These are phyloP conservation scores for Brachionus plicatilis DNA, from an alignment of 1,140 invertebrate species.

Conservation along the genomic window DNA sequence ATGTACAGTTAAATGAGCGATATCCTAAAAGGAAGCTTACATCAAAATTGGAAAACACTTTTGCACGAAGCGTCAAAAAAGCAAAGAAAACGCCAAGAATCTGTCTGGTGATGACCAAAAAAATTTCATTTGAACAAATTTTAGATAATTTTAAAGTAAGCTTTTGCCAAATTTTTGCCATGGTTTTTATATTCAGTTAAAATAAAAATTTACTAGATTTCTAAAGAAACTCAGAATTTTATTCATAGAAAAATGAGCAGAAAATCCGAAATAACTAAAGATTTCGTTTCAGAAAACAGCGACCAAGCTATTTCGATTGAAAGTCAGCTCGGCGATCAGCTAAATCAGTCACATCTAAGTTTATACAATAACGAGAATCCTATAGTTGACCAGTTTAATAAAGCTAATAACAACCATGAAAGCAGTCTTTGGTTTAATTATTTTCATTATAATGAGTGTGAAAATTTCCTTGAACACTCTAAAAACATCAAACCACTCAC, in stretches of 20 bases:
- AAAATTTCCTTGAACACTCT: not conserved
- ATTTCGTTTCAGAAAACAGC: not conserved
- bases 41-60: not conserved
- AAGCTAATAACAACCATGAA: not conserved
- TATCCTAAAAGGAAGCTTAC: not conserved
- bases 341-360: not conserved
- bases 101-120: not conserved
- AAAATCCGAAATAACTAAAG: not conserved
- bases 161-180: not conserved
- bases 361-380: not conserved
- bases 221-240: not conserved
- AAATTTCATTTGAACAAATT: not conserved
- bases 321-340: not conserved
- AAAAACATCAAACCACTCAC: not conserved
- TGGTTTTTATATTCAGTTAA: not conserved
- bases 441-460: not conserved
- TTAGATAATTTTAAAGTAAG: not conserved
- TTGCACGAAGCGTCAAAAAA: not conserved
- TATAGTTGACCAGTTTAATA: not conserved
- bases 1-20: not conserved
- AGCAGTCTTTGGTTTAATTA: not conserved
- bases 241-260: not conserved
- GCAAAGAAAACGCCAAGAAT: not conserved
- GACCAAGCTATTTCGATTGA: not conserved
- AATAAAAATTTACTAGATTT: not conserved